Evolutionary conservation across 2,113 vertebrate species (phyloP), one percentile per base, ranked within the genome.

Genomic region (Cynocephalus volans): DNA sequence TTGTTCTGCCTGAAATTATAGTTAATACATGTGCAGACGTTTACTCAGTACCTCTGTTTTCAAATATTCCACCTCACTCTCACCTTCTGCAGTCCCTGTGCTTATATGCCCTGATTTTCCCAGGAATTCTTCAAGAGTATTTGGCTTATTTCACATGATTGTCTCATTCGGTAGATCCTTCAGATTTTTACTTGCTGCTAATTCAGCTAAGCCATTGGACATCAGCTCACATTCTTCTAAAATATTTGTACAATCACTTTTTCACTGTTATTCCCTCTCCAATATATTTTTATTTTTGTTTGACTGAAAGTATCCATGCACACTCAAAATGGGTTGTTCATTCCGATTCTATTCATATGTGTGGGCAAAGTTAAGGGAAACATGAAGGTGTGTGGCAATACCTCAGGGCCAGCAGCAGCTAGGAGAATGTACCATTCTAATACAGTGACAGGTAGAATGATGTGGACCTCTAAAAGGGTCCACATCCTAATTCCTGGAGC

Each of bases 61-160:
- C 15, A 36, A 41, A n/a, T 23, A 8, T 6, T 80, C 33, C 19
- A 28, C 0, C 8, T 62, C 14, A 15, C 2, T 13, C 1, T 50
- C 9, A 52, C 50, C 8, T 33, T 75, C 13, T 56, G 23, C 1
- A 4, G 26, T 36, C 4, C 2, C 4, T 9, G 23, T 33, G 0
- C 4, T 21, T 52, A 41, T 8, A 33, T 15, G 21, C 6, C 15
- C 36, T 12, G 21, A 56, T 28, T 56, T 50, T 73, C 12, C 36
- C 54, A 83, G 24, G 5, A 45, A 62, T 60, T 65, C 31, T 93
- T 52, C 24, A n/a, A 36, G 23, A 64, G 0, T 50, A 36, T 18
- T 62, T 80, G 28, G 5, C 12, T 75, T 73, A 0, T 36, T 91
- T 52, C 31, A 41, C 36, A 70, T 41, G 33, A 4, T 73, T 31